Conservation (phyloP, 2,888 invertebrate genomes). For the Scrobipalpa atriplicella region DNA sequence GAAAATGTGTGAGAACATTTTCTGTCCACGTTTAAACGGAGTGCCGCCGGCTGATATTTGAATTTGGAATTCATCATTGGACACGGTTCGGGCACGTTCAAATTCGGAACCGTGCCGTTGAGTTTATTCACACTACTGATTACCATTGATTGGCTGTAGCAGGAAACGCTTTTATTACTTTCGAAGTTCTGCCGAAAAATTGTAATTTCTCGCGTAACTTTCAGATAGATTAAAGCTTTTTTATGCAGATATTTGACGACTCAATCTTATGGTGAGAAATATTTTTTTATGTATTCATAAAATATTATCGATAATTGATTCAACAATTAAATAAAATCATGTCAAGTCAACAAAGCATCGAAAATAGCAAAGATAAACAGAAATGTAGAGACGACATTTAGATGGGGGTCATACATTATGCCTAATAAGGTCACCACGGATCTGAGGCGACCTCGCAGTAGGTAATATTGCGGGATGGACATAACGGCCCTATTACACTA, state of each 20-base stretch:
- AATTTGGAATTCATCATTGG: constrained; percentile 51
- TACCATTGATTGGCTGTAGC: constrained; percentile 29
- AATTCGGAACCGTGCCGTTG: constrained; percentile 50
- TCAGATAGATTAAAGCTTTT: neutral
- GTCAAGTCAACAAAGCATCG: too few species aligned
- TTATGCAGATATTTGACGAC: neutral
- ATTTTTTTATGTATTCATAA: too few species aligned
- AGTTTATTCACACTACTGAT: constrained; percentile 61
- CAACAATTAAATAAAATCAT: too few species aligned
- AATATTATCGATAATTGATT: too few species aligned
- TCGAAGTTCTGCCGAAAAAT: constrained; percentile 1
- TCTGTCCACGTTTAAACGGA: constrained; percentile 6
- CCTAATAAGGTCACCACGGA: constrained; percentile 3
- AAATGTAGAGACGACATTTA: too few species aligned
- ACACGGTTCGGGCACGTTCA: constrained; percentile 46
- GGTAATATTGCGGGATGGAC: constrained; percentile 14
- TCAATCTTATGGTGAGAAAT: neutral
- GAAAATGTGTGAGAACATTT: neutral
- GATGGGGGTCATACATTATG: neutral
- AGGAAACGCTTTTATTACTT: constrained; percentile 2
- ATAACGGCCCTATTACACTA: constrained; percentile 3
- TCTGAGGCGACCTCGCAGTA: neutral
- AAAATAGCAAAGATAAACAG: too few species aligned
- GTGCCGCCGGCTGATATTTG: constrained; percentile 33
- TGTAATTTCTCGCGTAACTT: neutral